Conservation (phyloP, 2,888 invertebrate genomes). For the Tachina lurida region DNA sequence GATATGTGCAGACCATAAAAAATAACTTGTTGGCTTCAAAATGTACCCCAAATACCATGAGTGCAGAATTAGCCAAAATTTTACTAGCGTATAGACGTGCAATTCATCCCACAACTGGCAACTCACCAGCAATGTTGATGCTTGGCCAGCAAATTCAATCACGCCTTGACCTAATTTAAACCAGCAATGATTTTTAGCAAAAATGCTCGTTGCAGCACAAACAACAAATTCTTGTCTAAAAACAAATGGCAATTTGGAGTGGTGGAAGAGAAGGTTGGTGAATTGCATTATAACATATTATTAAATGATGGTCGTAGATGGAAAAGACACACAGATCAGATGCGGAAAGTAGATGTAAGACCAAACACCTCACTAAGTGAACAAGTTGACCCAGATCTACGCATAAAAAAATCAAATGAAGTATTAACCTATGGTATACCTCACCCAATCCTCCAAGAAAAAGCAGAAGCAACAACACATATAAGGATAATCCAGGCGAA, state of each 20-base stretch:
- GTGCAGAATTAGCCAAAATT: slow-evolving; percentile 5
- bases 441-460: slow-evolving; percentile 1
- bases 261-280: slow-evolving; percentile 6
- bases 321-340: slow-evolving; percentile 34
- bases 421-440: not conserved
- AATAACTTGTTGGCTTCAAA: not conserved
- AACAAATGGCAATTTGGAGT: slow-evolving; percentile 43
- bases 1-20: not conserved
- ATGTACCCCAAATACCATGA: slow-evolving; percentile 4
- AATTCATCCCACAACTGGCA: slow-evolving; percentile 15
- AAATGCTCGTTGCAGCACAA: not conserved
- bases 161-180: slow-evolving; percentile 58
- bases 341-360: slow-evolving; percentile 18
- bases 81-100: slow-evolving; percentile 18
- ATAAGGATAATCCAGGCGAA: not conserved
- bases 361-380: not conserved
- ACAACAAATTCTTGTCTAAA: slow-evolving; percentile 25
- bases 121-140: slow-evolving; percentile 38
- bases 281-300: slow-evolving; percentile 22
- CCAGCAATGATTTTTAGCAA: slow-evolving; percentile 24
- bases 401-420: not conserved
- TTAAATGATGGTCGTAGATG: slow-evolving; percentile 41
- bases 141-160: slow-evolving; percentile 4
- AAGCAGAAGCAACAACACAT: not conserved
- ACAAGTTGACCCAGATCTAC: not conserved